These are phyloP conservation scores for Sciurus carolinensis DNA, from an alignment of 2,797 vertebrate species.

Conservation along the genomic window DNA sequence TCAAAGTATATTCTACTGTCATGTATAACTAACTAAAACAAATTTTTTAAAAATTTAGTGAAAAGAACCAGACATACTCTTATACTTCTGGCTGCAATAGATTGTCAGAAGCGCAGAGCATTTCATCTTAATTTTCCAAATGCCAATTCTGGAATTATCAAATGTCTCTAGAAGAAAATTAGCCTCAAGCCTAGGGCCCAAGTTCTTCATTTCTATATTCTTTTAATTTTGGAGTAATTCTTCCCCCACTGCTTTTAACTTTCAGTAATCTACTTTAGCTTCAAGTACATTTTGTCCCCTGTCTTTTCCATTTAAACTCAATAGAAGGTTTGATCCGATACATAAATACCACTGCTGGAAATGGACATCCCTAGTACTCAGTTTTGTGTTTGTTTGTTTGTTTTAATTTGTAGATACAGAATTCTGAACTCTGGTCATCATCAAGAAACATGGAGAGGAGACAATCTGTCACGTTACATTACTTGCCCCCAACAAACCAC, in stretches of 20 bases:
- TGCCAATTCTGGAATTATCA: background rate
- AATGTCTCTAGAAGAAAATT: background rate
- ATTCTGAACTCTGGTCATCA: background rate
- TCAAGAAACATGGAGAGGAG: background rate
- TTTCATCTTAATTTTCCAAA: background rate
- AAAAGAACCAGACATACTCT: background rate
- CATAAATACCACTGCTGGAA: background rate
- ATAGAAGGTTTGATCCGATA: background rate
- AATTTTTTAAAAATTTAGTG: too few species aligned
- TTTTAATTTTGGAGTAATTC: background rate
- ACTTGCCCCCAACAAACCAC: background rate
- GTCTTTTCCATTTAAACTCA: background rate
- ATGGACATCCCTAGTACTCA: background rate
- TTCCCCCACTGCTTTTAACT: background rate
- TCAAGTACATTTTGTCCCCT: background rate
- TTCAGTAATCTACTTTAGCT: background rate
- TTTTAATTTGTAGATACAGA: background rate
- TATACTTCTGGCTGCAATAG: background rate
- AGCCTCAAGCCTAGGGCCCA: background rate
- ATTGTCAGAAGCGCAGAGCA: background rate
- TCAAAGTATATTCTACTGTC: too few species aligned
- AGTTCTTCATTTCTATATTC: background rate
- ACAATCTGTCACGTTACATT: background rate
- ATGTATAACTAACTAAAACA: too few species aligned
- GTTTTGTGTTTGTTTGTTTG: background rate